Evolutionary conservation across 2,888 invertebrate species (phyloP).

Genomic region (Notodonta dromedarius): DNA sequence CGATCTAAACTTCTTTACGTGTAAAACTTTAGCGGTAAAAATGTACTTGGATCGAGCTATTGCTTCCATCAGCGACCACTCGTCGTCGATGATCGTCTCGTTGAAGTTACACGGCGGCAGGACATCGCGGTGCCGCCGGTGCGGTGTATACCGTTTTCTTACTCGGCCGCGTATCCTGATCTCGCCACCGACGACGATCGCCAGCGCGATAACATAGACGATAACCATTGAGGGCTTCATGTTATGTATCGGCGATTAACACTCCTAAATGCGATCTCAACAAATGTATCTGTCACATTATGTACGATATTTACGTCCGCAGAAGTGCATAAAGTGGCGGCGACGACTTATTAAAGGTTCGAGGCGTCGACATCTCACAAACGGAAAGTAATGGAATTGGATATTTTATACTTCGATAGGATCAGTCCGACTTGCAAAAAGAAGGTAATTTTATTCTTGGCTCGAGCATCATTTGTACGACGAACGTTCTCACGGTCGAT

Average conservation of each 20-base stretch:
- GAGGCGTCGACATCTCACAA: conserved; percentile 75
- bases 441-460: conserved; percentile 41
- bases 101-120: conserved; percentile 79
- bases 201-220: conserved; percentile 73
- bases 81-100: conserved; percentile 79
- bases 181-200: conserved; percentile 73
- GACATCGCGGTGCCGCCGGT: conserved; percentile 72
- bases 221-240: conserved; percentile 74
- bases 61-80: conserved; percentile 79
- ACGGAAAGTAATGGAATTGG: conserved; percentile 66
- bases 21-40: conserved; percentile 81
- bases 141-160: conserved; percentile 70
- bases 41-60: conserved; percentile 79
- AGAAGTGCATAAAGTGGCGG: conserved; percentile 65
- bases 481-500: conserved; percentile 50
- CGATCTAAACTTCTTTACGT: conserved; percentile 70
- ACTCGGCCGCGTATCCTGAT: conserved; percentile 79
- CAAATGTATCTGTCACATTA: conserved; percentile 81
- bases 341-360: conserved; percentile 67
- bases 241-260: conserved; percentile 63
- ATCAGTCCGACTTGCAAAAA: conserved; percentile 47
- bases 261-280: conserved; percentile 64
- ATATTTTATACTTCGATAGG: conserved; percentile 57
- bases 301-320: conserved; percentile 72
- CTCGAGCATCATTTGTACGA: conserved; percentile 42